Base-by-base conservation (phyloP, 2,888 invertebrate genomes). In the Parasteatoda lunata region DNA sequence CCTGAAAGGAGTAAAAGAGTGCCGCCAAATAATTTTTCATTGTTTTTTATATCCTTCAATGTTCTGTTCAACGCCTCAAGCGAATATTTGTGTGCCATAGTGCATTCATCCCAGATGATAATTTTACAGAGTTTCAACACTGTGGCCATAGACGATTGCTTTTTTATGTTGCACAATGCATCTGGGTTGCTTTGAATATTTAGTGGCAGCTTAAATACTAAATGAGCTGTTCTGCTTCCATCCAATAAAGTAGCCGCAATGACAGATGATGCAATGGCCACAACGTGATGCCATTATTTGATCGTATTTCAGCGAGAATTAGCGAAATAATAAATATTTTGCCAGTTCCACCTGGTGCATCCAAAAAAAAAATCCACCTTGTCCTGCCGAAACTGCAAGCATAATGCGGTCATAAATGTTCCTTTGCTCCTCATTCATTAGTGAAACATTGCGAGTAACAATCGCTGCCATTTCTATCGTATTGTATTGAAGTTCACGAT, bases 191-290 rank as follows among this genome's bases (percentile, higher is more conserved):
- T 75, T 75, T 75, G 75, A 75, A 80, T 65, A 80, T 92, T 90
- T 48, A 92, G 87, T 68, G 91, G 91, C 84, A 92, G 88, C 83
- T 92, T 92, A 1, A 92, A 89, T 48, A 90, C 89, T 7, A 91
- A 91, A 90, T 92, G 92, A 7, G 91, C 91, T 54, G 92, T 92
- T 88, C 91, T 89, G 9, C 92, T 92, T 11, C 90, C 89, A 65
- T 91, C 90, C 13, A 93, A 87, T 49, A 93, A 30, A 30, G 30
- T 30, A 1, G 2, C 30, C 30, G 30, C 30, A 30, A 30, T 30
- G 30, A 0, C 30, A 30, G 30, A 30, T 30, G 30, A 30, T 30
- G 30, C 30, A 30, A 30, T 2, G 30, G 30, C 30, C 30, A 30
- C n/a, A n/a, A n/a, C n/a, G n/a, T n/a, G n/a, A n/a, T n/a, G n/a